Evolutionary conservation across 2,113 vertebrate genomes (phyloP), one percentile per base, ranked within the genome.

Genomic region (Chlorodrepanis virens): DNA sequence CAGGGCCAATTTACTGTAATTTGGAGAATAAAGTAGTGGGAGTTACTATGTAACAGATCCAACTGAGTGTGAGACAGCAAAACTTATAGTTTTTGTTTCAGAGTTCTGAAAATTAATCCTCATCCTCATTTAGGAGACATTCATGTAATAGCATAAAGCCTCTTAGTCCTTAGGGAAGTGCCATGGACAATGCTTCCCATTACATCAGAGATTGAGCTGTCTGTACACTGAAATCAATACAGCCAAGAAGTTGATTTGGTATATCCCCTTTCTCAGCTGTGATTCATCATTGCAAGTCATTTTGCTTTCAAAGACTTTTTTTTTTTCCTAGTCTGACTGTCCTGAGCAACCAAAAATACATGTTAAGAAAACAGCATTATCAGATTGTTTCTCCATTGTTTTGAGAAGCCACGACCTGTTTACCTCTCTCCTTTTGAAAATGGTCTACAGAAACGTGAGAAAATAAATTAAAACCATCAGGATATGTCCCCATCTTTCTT

Each of bases 51-150:
- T 63, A 94, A 75, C 56, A 92, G 83, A 77, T 90, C 64, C 79
- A 92, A 68, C 27, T 17, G 27, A 87, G 33, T 77, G 50, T 50
- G 56, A 83, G 45, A 95, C 24, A 54, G 5, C 15, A 90, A 92
- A 89, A 70, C 28, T 88, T 87, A 69, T 10, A 77, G 35, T 24
- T 83, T 94, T 83, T 91, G 49, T 77, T 96, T 95, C 74, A 87
- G 63, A 67, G 63, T 87, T 84, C 63, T 96, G 69, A 93, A 94
- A 95, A 94, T 87, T 91, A 96, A 94, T 94, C 89, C 54, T 63
- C 42, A 74, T 94, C 40, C 35, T 94, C 45, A 56, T 94, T 96
- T 89, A 80, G 50, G 70, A 92, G 80, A 87, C 49, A 85, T 27
- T 87, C 67, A 74, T 94, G 56, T 71, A 92, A 80, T 85, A 96